Base-by-base conservation (phyloP, 1,140 invertebrate species). In the Lepidurus packardi region DNA sequence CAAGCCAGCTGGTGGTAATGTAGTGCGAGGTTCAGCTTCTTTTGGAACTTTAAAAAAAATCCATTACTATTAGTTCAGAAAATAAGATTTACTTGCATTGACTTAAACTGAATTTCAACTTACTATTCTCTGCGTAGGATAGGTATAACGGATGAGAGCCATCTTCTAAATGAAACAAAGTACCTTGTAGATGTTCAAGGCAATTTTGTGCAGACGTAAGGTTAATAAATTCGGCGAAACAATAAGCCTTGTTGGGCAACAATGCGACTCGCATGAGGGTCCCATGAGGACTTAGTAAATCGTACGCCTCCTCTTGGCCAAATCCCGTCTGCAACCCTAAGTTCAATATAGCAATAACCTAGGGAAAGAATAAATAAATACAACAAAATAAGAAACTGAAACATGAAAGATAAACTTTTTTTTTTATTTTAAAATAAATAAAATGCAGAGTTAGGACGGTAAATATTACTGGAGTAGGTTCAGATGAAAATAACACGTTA, bases 1-100 rank as follows among this genome's bases (percentile, higher is more conserved):
- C n/a, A 97, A 86, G 9, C 94, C 95, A 78, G 87, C 83, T n/a
- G 94, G 94, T 75, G 85, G 53, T 21, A 82, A 82, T 4, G 76
- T 45, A 11, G 16, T 13, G 6, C 16, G 8, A 65, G 16, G 53
- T 16, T 65, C 53, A 21, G 53, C 53, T 21, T 65, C 53, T 65
- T 65, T n/a, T 3, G 53, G 53, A 65, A 65, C 53, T 65, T 7
- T 16, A 65, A 7, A n/a, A 65, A 21, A 13, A 65, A 34, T 4
- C 34, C 3, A 34, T 65, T 7, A 7, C 16, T 16, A 65, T 65
- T 65, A 65, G 7, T 21, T 65, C 21, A 13, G n/a, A 65, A 11
- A 65, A 9, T 65, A 5, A 65, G 7, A 16, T 7, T n/a, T n/a
- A 9, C 16, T 16, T 47, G 13, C 21, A 10, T 65, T 21, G 53